phyloP scores from a whole-genome alignment of 2,888 invertebrate genomes.

The Chrysolina haemoptera region DNA sequence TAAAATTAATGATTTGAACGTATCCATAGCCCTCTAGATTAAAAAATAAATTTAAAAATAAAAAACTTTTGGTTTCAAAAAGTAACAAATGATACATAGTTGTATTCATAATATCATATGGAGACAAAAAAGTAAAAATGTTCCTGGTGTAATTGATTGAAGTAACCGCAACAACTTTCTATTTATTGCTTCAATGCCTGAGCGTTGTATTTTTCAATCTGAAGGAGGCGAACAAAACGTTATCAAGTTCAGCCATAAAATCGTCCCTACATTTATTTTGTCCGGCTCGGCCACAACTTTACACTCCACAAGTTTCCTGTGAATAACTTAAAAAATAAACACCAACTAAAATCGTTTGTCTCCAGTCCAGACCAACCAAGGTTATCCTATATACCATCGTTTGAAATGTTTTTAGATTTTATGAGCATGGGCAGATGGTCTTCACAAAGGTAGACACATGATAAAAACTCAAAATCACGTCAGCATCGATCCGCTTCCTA shows the following conservation, averaged over 20 bases:
- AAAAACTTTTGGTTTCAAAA: no score
- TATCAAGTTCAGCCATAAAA: conserved; percentile 3
- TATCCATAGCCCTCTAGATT: no score
- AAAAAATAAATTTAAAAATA: no score
- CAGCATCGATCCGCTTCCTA: conserved; percentile 36
- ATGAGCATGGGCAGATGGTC: conserved; percentile 40
- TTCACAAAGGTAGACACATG: conserved; percentile 40
- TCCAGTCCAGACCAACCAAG: conserved; percentile 16
- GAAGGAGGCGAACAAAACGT: neutral
- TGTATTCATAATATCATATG: no score
- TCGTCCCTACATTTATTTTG: conserved; percentile 2
- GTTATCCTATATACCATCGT: conserved; percentile 8
- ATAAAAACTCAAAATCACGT: conserved; percentile 42
- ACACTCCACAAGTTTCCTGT: conserved; percentile 13
- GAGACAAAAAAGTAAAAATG: no score
- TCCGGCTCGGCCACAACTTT: conserved; percentile 11
- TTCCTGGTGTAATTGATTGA: no score
- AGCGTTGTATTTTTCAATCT: neutral
- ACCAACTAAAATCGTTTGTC: conserved; percentile 12
- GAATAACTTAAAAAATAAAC: conserved; percentile 9
- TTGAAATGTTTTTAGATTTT: conserved; percentile 24
- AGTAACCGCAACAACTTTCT: no score
- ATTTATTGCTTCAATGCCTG: no score
- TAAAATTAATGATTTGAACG: no score
- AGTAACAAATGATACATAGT: no score